Percentiles rank a stretch among this genome's conserved stretches.
Evolutionary conservation across 2,113 vertebrate species (phyloP).

Genomic region (Seriola aureovittata): DNA sequence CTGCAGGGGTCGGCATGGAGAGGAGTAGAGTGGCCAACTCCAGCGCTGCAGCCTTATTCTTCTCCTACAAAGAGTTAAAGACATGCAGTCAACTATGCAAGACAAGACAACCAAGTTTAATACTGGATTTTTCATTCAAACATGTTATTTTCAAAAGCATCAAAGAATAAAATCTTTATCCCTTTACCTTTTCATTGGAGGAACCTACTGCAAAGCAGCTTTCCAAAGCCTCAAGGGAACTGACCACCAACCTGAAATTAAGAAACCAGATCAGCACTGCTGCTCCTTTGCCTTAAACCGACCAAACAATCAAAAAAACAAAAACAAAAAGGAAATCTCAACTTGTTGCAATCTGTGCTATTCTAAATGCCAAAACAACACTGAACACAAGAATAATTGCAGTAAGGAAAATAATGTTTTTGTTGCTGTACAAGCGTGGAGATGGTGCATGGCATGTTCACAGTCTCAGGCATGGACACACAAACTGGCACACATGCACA

Average conservation of each 20-base stretch:
- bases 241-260: constrained; percentile 94
- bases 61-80: constrained; percentile 87
- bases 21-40: constrained; percentile 95
- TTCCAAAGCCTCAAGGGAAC: constrained; percentile 97
- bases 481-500: constrained; percentile 76
- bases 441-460: constrained; percentile 73
- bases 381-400: constrained; percentile 63
- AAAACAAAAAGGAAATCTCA: constrained; percentile 23
- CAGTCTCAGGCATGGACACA: constrained; percentile 72
- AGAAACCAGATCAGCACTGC: constrained; percentile 38
- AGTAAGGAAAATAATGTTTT: constrained; percentile 4
- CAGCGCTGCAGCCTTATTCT: constrained; percentile 92
- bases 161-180: neutral
- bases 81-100: constrained; percentile 4
- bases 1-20: constrained; percentile 95
- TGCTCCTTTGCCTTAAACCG: neutral
- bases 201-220: constrained; percentile 97
- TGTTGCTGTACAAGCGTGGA: constrained; percentile 44
- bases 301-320: constrained; percentile 15
- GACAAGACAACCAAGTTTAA: neutral
- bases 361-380: constrained; percentile 67
- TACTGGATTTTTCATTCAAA: neutral
- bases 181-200: constrained; percentile 93
- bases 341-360: constrained; percentile 55
- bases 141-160: neutral